These are phyloP conservation scores for Enteromius viviparus DNA, from an alignment of 2,797 vertebrate genomes.

Conservation along the genomic window DNA sequence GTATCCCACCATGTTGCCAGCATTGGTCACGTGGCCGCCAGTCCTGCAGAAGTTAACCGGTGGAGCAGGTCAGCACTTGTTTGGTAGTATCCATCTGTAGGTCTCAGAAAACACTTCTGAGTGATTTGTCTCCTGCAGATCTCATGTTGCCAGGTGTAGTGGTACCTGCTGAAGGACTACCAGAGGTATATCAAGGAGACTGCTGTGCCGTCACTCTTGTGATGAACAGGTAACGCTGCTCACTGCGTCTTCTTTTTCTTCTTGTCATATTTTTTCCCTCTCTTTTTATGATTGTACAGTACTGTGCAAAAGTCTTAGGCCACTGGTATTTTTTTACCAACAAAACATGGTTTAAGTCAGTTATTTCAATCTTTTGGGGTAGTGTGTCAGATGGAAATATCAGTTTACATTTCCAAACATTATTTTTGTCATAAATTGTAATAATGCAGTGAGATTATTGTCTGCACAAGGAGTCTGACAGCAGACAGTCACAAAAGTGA, in stretches of 20 bases:
- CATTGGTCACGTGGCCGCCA: conserved; percentile 89
- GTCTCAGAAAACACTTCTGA: background rate
- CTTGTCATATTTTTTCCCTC: background rate
- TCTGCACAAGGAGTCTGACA: too few species aligned
- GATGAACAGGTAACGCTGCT: conserved; percentile 81
- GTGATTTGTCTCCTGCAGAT: conserved; percentile 74
- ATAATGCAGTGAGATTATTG: too few species aligned
- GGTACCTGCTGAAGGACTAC: conserved; percentile 84
- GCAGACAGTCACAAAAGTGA: background rate
- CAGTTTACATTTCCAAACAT: too few species aligned
- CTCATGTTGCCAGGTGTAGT: conserved; percentile 96
- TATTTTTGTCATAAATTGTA: too few species aligned
- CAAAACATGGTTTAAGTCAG: too few species aligned
- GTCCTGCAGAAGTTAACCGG: conserved; percentile 90
- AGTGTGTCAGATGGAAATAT: too few species aligned
- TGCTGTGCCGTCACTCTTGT: conserved; percentile 86
- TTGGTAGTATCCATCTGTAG: background rate
- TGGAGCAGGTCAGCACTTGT: conserved; percentile 82
- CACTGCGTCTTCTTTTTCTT: background rate
- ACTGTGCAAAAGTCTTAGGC: too few species aligned
- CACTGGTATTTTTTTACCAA: too few species aligned
- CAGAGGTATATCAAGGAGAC: conserved; percentile 81
- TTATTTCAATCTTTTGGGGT: too few species aligned
- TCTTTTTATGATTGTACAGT: background rate
- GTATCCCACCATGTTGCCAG: conserved; percentile 84